Evolutionary conservation across 2,113 vertebrate species (phyloP).

Genomic region (Vanacampus margaritifer): DNA sequence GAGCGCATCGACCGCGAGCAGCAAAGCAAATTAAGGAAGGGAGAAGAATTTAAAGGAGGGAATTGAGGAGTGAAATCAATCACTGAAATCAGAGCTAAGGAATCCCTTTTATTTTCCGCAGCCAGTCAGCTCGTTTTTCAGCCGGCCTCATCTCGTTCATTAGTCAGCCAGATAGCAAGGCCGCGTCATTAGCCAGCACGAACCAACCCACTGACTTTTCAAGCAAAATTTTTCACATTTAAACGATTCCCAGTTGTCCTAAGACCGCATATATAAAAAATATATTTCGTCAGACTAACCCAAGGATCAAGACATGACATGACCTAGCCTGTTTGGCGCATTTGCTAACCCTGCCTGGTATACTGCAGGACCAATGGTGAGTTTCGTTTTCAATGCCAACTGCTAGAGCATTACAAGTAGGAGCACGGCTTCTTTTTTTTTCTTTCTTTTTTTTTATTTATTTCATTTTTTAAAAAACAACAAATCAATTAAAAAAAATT

Average conservation of each 20-base stretch:
- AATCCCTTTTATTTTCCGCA: conserved; percentile 17
- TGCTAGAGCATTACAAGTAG: no score
- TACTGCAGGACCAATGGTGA: no score
- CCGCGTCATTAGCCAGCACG: conserved; percentile 49
- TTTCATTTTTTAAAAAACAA: no score
- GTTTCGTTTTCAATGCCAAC: no score
- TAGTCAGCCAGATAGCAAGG: conserved; percentile 13
- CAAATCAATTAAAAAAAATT: no score
- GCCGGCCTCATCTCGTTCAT: conserved; percentile 49
- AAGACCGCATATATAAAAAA: neutral
- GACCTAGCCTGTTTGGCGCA: neutral
- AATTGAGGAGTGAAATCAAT: conserved; percentile 56
- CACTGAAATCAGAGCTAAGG: conserved; percentile 21
- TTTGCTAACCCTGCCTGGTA: no score
- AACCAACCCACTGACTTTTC: neutral
- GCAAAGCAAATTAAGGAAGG: conserved; percentile 44
- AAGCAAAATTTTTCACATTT: neutral
- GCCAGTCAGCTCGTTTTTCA: conserved; percentile 55
- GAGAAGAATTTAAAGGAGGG: conserved; percentile 8
- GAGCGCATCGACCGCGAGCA: conserved; percentile 22
- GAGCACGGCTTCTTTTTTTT: no score
- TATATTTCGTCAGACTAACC: neutral
- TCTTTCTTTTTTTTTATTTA: no score
- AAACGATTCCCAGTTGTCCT: neutral
- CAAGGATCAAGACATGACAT: neutral